These are phyloP conservation scores for Alexandromys oeconomus DNA, from an alignment of 2,797 vertebrate genomes.

Conservation along the genomic window DNA sequence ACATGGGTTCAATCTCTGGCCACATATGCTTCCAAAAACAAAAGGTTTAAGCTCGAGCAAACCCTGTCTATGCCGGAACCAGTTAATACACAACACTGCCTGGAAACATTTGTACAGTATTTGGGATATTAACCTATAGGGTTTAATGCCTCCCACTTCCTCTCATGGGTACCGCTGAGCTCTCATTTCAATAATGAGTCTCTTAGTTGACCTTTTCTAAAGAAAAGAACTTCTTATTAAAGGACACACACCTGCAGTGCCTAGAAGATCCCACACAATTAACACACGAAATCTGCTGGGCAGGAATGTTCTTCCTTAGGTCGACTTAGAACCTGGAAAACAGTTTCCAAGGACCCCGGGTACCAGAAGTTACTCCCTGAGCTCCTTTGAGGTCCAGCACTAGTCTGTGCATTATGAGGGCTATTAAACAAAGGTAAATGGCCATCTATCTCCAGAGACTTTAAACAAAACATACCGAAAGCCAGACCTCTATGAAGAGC, in stretches of 20 bases:
- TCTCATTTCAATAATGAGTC: not conserved
- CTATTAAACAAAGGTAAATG: conserved; percentile 71
- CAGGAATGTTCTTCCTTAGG: not conserved
- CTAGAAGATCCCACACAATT: not conserved
- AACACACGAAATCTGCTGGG: not conserved
- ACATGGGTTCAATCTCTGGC: conserved; percentile 74
- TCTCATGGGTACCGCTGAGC: not conserved
- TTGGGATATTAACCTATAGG: conserved; percentile 31
- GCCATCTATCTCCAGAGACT: conserved; percentile 64
- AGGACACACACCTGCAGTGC: not conserved
- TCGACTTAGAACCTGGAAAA: conserved; percentile 30
- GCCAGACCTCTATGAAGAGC: conserved; percentile 71
- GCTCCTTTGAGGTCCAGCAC: not conserved
- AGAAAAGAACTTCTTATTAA: not conserved
- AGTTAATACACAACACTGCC: conserved; percentile 11
- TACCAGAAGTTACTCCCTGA: not conserved
- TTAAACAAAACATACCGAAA: conserved; percentile 74
- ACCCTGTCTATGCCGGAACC: conserved; percentile 58
- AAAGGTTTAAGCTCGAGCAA: conserved; percentile 73
- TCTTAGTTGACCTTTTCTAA: not conserved
- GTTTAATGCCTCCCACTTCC: not conserved
- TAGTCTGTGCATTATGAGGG: not conserved
- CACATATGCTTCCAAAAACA: conserved; percentile 59
- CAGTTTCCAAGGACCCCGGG: not conserved
- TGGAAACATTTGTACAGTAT: conserved; percentile 54